phyloP scores from a whole-genome alignment of 2,797 vertebrate genomes.

The Scleropages formosus region DNA sequence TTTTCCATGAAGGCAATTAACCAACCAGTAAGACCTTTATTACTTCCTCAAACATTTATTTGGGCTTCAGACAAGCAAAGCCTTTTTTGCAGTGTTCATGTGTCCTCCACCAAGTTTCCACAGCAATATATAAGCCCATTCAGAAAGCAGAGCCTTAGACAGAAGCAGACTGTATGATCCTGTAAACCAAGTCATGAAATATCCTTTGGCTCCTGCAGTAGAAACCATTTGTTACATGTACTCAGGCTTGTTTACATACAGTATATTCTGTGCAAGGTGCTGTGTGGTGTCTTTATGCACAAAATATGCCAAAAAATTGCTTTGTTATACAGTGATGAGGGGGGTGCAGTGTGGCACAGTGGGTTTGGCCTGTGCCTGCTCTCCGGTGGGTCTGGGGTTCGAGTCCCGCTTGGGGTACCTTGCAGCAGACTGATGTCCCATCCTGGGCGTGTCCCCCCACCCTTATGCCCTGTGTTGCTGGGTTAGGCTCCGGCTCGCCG shows the following conservation, averaged over 20 bases:
- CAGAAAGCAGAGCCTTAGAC: neutral
- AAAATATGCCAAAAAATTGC: too few relatives aligned
- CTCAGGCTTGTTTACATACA: slow-evolving; percentile 9
- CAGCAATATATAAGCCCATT: slow-evolving; percentile 20
- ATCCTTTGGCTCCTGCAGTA: neutral
- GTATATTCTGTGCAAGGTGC: neutral
- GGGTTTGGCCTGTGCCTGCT: too few relatives aligned
- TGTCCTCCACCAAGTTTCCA: slow-evolving; percentile 5
- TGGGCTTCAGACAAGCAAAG: neutral
- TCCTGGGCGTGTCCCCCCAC: too few relatives aligned
- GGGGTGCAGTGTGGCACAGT: too few relatives aligned
- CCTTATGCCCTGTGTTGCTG: too few relatives aligned
- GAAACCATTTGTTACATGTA: slow-evolving; percentile 5
- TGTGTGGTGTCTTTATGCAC: neutral
- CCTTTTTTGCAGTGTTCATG: neutral
- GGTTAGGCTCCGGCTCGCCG: too few relatives aligned
- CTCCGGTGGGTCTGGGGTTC: too few relatives aligned
- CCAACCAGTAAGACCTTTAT: slow-evolving; percentile 12
- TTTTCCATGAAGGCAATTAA: slow-evolving; percentile 16
- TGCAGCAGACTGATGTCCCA: too few relatives aligned
- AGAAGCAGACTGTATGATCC: slow-evolving; percentile 21
- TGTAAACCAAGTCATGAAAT: slow-evolving; percentile 1
- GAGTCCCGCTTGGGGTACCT: too few relatives aligned
- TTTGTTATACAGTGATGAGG: too few relatives aligned
- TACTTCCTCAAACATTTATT: slow-evolving; percentile 21